Evolutionary conservation across 1,140 invertebrate species (phyloP), one percentile per base, ranked within the genome.

Genomic region (Drosophila busckii): DNA sequence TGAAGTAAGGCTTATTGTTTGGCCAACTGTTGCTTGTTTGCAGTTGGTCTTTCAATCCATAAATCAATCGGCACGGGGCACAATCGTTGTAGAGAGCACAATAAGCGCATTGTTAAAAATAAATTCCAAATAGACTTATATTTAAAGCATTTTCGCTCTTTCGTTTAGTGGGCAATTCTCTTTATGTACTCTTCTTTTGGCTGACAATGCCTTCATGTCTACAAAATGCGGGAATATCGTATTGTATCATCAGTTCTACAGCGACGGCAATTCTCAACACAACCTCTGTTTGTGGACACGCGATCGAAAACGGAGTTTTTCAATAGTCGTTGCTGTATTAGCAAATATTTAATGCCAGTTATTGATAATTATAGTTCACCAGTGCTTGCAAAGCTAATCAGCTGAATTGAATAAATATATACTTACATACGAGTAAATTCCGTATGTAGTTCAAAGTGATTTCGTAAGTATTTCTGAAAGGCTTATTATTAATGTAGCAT

Each of bases 31-130:
- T 78, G 59, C 37, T 56, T 42, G 23, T 56, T 42, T 35, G 44
- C 68, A 55, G n/a, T n/a, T n/a, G n/a, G n/a, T n/a, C n/a, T 23
- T 59, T 32, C 50, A 78, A 73, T 78, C 73, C 38, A 69, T 69
- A 80, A 78, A 80, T 71, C 68, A 80, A 80, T 80, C 31, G 25
- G 23, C 56, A 26, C 32, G 25, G 22, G 32, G 50, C 52, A 56
- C 58, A 64, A 54, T 52, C n/a, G n/a, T n/a, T n/a, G n/a, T n/a
- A 25, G 19, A 71, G 22, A 64, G 60, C 46, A 48, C 48, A 45
- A 40, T 17, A 31, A 63, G 53, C 48, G 45, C 25, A 44, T 46
- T 49, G 68, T 78, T 73, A 78, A 69, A 80, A 78, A 80, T 68
- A 73, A 78, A 61, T 54, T 59, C 46, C 15, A 26, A 53, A 40